These are phyloP conservation scores for Drosophila sturtevanti DNA, from an alignment of 1,140 invertebrate genomes.

Conservation along the genomic window DNA sequence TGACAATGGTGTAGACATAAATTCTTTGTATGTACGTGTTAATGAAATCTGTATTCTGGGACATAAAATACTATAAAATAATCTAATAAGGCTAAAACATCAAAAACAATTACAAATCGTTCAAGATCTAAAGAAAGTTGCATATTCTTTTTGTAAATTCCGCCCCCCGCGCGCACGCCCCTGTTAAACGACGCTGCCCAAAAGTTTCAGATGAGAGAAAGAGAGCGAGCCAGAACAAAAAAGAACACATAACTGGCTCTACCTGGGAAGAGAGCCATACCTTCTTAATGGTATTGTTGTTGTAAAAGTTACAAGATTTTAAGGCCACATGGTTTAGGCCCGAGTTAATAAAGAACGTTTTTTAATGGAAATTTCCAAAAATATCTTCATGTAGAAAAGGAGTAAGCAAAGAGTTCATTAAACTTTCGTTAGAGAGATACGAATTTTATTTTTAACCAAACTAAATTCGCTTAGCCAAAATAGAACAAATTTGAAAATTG, in stretches of 20 bases:
- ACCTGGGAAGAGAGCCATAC: conserved; percentile 2
- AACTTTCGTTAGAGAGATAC: conserved; percentile 6
- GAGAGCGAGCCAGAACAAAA: conserved; percentile 1
- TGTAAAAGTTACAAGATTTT: conserved; percentile 20
- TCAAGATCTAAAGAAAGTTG: background rate
- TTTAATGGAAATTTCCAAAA: conserved; percentile 4
- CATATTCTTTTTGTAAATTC: background rate
- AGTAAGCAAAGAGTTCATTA: background rate
- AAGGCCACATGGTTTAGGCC: conserved; percentile 16
- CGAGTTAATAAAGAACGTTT: background rate
- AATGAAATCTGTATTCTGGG: too few relatives aligned
- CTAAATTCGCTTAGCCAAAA: conserved; percentile 13
- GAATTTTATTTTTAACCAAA: conserved; percentile 4
- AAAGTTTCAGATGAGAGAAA: conserved; percentile 3
- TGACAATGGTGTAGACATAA: conserved; percentile 1
- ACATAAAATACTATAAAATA: too few relatives aligned
- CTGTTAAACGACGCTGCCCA: background rate
- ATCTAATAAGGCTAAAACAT: too few relatives aligned
- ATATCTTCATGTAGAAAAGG: conserved; percentile 4
- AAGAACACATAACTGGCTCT: background rate
- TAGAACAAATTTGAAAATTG: conserved; percentile 2
- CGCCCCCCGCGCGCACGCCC: background rate
- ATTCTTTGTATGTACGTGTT: background rate
- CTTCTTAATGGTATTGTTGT: conserved; percentile 7
- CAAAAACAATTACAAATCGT: background rate